Evolutionary conservation across 2,797 vertebrate species (phyloP), one percentile per base, ranked within the genome.

Genomic region (Sebastes goodei): DNA sequence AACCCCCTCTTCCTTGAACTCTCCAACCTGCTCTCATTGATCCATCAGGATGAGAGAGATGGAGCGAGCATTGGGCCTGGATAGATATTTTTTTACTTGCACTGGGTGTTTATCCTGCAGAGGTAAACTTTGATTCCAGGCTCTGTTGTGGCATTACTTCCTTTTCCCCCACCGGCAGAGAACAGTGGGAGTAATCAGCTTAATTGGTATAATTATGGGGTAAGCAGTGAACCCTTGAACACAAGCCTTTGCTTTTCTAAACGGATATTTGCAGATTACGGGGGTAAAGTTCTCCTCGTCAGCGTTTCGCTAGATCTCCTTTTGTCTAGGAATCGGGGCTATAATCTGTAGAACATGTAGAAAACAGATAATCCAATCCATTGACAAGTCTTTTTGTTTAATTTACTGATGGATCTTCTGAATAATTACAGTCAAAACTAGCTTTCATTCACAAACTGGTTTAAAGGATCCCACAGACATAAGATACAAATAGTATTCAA

Each of bases 131-230:
- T 90, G 74, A 86, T 85, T 89, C 72, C 78, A 80, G 76, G 38
- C 88, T 85, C 76, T 86, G 82, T 84, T 82, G 79, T 90, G 75
- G 49, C 78, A 78, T 82, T 74, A 68, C 81, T 86, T 91, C 85
- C 77, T 62, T 79, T 88, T 74, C 80, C 86, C 85, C 85, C 86
- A 88, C 84, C 46, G 66, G 80, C 86, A 82, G 72, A 85, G 64
- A 91, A 80, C 88, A 87, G 91, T 85, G 68, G 88, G 89, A 85
- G 75, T 92, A 92, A 93, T 93, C 85, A 85, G 87, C 87, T 82
- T 93, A 92, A 93, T 93, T 90, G 86, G 84, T 80, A 76, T 93
- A 91, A 92, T 93, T 89, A 88, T 78, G 69, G 87, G 83, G 86
- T 90, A 81, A 90, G 86, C 75, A 35, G 66, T 89, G 80, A 91